Conservation (phyloP, 2,888 invertebrate genomes). For the Drosophila austrosaltans region DNA sequence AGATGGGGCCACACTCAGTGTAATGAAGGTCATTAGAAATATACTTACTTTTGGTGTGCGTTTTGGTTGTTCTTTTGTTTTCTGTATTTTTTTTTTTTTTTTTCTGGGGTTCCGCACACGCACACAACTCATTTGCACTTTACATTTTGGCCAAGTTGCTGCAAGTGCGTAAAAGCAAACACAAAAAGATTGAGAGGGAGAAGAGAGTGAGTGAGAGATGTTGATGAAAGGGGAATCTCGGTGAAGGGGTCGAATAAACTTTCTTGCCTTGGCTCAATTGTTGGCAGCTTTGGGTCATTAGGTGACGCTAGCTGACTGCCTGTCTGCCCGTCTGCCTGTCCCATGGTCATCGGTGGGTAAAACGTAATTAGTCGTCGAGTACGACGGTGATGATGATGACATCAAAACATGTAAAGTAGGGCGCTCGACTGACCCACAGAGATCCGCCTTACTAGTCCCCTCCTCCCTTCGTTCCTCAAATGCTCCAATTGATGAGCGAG, state of each 20-base stretch:
- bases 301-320: slow-evolving; percentile 62
- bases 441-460: slow-evolving; percentile 13
- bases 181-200: slow-evolving; percentile 29
- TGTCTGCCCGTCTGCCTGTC: background rate
- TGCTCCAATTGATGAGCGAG: slow-evolving; percentile 40
- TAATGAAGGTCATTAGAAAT: slow-evolving; percentile 79
- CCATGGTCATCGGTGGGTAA: slow-evolving; percentile 53
- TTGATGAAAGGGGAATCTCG: slow-evolving; percentile 9
- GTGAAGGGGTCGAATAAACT: background rate
- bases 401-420: slow-evolving; percentile 76
- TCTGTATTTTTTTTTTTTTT: slow-evolving; percentile 1
- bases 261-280: slow-evolving; percentile 41
- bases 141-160: slow-evolving; percentile 7
- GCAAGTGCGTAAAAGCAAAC: slow-evolving; percentile 48
- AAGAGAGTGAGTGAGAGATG: background rate
- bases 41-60: slow-evolving; percentile 48
- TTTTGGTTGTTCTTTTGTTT: slow-evolving; percentile 2
- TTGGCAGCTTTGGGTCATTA: slow-evolving; percentile 75
- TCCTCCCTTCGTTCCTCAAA: background rate
- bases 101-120: slow-evolving; percentile 19
- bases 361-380: slow-evolving; percentile 73
- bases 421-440: slow-evolving; percentile 69
- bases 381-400: slow-evolving; percentile 55
- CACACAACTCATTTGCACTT: slow-evolving; percentile 26
- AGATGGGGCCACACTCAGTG: slow-evolving; percentile 59